phyloP scores from a whole-genome alignment of 2,797 vertebrate species.

The Rhinoraja longicauda region DNA sequence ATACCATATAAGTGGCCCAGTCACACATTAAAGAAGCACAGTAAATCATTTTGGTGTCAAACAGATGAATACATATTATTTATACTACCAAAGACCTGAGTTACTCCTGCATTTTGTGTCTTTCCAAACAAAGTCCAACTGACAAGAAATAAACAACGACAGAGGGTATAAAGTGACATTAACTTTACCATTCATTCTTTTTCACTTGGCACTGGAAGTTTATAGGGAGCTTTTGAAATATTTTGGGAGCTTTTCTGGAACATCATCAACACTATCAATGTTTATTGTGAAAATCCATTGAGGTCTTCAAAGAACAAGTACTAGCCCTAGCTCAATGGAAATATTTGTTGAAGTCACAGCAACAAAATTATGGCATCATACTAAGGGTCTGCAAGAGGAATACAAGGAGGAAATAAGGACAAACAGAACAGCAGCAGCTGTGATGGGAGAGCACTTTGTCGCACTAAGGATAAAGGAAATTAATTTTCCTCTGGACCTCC shows the following conservation, averaged over 20 bases:
- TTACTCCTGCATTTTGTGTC: too few species aligned
- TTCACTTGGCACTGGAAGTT: background rate
- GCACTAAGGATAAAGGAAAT: background rate
- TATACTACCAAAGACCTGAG: background rate
- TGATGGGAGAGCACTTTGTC: background rate
- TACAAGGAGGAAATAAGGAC: background rate
- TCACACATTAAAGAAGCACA: background rate
- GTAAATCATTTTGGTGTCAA: background rate
- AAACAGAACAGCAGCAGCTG: background rate
- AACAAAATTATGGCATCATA: background rate
- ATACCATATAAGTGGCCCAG: background rate
- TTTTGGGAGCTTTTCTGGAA: background rate
- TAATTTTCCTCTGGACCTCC: background rate
- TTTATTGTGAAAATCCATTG: background rate
- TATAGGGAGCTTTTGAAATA: background rate
- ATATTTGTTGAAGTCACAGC: background rate
- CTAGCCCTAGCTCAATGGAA: background rate
- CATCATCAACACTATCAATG: background rate
- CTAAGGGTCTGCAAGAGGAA: background rate
- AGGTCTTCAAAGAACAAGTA: background rate
- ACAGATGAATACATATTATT: too few species aligned
- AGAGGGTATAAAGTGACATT: too few species aligned
- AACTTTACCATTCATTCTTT: too few species aligned
- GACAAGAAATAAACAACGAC: background rate
- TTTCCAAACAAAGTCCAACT: background rate